Evolutionary conservation across 2,113 vertebrate genomes (phyloP), one percentile per base, ranked within the genome.

Genomic region (Morone chrysops): DNA sequence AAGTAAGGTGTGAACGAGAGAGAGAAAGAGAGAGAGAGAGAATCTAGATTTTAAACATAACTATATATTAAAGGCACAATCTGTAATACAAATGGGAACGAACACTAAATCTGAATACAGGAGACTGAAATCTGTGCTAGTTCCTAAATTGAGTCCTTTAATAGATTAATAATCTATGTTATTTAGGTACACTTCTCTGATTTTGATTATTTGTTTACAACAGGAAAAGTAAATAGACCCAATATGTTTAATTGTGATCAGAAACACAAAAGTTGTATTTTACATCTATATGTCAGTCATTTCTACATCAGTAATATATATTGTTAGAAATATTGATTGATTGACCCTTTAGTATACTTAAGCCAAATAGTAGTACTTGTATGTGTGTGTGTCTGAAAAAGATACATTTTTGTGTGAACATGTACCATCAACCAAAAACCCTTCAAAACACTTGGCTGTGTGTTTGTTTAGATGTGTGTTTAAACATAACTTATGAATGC

Each of bases 391-490:
- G 1, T 43, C 6, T 63, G 3, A 38, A 8, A 31, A 1, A 45
- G 11, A 18, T 10, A 6, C 1, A 11, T 51, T 17, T 57, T 40
- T 57, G 50, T 62, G 40, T 36, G 43, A 12, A 18, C 5, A 13
- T 38, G 43, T 25, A 31, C 20, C 18, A 13, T 45, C 5, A 51
- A 69, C 40, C 20, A 7, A 38, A 66, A 56, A 70, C 59, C 48
- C 59, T 51, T 14, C 25, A 25, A 25, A 25, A 25, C 1, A 25
- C 25, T 31, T 72, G 45, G 5, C 8, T 54, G 20, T 54, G 18
- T 57, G 54, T 45, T 62, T n/a, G 1, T 73, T 25, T 25, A 41
- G 18, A 22, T 75, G 40, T 45, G 57, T 80, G 56, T 65, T 75
- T 63, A 65, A 65, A 68, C 31, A 13, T 48, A 9, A 50, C 43